These are phyloP conservation scores for Hystrix cristata DNA, from an alignment of 2,113 vertebrate genomes.

Conservation along the genomic window DNA sequence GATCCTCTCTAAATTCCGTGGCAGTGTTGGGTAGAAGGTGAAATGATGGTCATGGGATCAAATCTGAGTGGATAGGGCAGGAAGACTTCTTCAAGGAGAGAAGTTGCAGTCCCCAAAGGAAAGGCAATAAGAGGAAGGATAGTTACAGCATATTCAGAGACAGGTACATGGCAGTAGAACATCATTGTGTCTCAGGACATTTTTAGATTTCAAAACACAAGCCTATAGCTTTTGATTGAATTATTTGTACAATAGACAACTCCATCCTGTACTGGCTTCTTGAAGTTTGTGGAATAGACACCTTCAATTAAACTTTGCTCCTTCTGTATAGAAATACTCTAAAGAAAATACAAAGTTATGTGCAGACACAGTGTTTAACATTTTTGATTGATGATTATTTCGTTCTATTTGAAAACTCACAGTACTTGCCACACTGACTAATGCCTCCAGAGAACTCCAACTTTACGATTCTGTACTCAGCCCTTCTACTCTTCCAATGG, in stretches of 20 bases:
- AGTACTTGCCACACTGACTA: background rate
- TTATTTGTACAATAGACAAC: background rate
- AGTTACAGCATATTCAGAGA: background rate
- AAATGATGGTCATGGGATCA: background rate
- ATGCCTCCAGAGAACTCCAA: background rate
- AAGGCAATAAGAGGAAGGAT: background rate
- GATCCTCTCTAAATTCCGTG: background rate
- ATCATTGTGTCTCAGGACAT: background rate
- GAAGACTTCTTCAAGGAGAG: background rate
- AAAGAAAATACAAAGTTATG: background rate
- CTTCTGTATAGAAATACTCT: background rate
- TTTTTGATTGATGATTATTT: background rate
- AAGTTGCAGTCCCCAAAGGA: background rate
- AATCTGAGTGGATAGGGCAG: background rate
- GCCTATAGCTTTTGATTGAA: background rate
- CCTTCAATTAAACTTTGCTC: background rate
- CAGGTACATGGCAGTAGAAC: background rate
- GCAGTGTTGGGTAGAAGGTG: background rate
- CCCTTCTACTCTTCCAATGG: fast-evolving
- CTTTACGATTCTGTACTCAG: background rate
- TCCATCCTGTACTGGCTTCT: background rate
- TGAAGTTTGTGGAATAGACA: background rate
- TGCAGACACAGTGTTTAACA: background rate
- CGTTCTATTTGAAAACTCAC: background rate
- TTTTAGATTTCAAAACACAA: conserved; percentile 30